These are phyloP conservation scores for Camponotus fellah DNA, from an alignment of 2,888 invertebrate species.

Conservation along the genomic window DNA sequence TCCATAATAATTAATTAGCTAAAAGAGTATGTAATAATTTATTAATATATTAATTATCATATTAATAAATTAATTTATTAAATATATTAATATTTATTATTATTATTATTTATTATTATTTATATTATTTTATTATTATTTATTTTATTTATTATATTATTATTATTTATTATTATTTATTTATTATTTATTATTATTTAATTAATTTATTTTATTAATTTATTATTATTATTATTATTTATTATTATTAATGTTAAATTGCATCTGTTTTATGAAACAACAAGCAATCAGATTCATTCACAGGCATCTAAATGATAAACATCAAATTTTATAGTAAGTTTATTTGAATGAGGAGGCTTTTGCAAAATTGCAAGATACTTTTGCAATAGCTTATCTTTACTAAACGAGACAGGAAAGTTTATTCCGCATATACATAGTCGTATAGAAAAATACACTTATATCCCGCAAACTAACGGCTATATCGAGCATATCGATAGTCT, in stretches of 20 bases:
- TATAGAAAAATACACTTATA: constrained; percentile 63
- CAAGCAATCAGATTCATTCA: not conserved
- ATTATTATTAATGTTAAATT: not conserved
- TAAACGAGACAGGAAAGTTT: constrained; percentile 19
- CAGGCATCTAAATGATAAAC: not conserved
- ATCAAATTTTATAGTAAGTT: not conserved
- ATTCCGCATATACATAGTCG: constrained; percentile 23
- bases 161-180: not conserved
- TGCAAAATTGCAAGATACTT: constrained; percentile 1
- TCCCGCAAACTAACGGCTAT: constrained; percentile 71
- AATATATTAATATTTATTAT: not conserved
- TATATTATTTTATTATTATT: too few species aligned
- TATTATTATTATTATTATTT: too few species aligned
- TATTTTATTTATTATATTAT: too few species aligned
- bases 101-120: too few species aligned
- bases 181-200: too few species aligned
- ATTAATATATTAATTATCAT: not conserved
- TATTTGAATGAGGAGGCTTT: not conserved
- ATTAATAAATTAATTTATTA: not conserved
- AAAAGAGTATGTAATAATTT: not conserved
- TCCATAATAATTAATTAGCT: not conserved
- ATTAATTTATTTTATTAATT: too few species aligned
- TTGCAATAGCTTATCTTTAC: not conserved
- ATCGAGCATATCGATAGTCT: constrained; percentile 66
- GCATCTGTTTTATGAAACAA: not conserved